These are phyloP conservation scores for Caiman crocodilus DNA, from an alignment of 2,797 vertebrate genomes.

Conservation along the genomic window DNA sequence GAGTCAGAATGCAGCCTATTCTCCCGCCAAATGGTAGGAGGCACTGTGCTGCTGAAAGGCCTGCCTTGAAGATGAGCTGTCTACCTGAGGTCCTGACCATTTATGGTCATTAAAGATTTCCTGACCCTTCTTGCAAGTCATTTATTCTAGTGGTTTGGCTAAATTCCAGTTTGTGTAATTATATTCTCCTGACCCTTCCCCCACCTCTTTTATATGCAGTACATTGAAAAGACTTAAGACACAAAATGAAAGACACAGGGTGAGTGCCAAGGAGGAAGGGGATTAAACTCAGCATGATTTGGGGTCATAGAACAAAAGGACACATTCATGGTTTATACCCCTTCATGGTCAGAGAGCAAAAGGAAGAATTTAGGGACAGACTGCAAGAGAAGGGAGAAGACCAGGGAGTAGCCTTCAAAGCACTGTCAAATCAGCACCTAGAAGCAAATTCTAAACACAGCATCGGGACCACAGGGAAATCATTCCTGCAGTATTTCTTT, in stretches of 20 bases:
- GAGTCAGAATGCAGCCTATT: conserved; percentile 20
- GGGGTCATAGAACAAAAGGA: conserved; percentile 28
- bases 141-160: conserved; percentile 56
- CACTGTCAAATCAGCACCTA: neutral
- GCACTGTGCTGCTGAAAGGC: conserved; percentile 8
- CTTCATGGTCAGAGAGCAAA: neutral
- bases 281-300: conserved; percentile 50
- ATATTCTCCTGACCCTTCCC: conserved; percentile 55
- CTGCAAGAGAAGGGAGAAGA: neutral
- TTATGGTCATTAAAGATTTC: conserved; percentile 59
- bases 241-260: conserved; percentile 19
- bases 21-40: conserved; percentile 32
- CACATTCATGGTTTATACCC: neutral
- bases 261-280: conserved; percentile 7
- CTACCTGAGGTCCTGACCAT: conserved; percentile 41
- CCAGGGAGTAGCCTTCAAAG: neutral
- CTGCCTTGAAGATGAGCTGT: conserved; percentile 19
- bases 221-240: conserved; percentile 63
- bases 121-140: conserved; percentile 52
- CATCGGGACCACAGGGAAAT: neutral
- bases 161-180: conserved; percentile 67
- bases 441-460: neutral
- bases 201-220: conserved; percentile 43
- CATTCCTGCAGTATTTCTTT: neutral
- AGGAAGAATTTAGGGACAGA: neutral